Base-by-base conservation (phyloP, 2,888 invertebrate genomes). In the Tachina grossa region DNA sequence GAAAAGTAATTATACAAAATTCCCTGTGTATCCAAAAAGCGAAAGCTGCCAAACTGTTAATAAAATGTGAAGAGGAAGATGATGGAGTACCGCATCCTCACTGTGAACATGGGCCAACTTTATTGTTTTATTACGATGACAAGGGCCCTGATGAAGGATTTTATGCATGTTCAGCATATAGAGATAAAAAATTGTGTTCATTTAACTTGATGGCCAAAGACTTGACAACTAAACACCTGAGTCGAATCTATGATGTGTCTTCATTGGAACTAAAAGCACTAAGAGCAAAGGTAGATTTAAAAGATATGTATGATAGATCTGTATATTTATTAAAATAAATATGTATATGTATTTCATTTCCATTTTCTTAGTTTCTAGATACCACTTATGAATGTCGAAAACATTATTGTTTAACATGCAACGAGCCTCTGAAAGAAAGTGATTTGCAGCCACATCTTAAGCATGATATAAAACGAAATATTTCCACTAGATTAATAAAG, bases 131-230 rank as follows among this genome's bases (percentile, higher is more conserved):
- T 22, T 92, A 92, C 47, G 87, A 88, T 39, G 92, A 91, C 55
- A 87, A 87, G 16, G 65, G 80, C 0, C 84, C 77, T 0, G 51
- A 47, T 0, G 74, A 88, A 65, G 93, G 92, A 3, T 98, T 95
- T 92, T 98, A 94, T 92, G 96, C 96, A 0, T 98, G 98, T 92
- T 95, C 98, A 0, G 96, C 97, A 1, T 97, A 96, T 91, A 94
- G 98, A 78, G 96, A 97, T 89, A 94, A 95, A 85, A 96, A 96
- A 89, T 94, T 95, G 11, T 98, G 98, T 90, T 93, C 94, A 4
- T 96, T 97, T 90, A 96, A 95, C 88, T 93, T 96, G 53, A 86
- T 89, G 4, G 86, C 68, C 1, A 84, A 66, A 11, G 84, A 89
- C n/a, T 85, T 90, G 77, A 88, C 85, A n/a, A 65, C 68, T 10